Evolutionary conservation across 1,140 invertebrate species (phyloP), one percentile per base, ranked within the genome.

Genomic region (Maconellicoccus hirsutus): DNA sequence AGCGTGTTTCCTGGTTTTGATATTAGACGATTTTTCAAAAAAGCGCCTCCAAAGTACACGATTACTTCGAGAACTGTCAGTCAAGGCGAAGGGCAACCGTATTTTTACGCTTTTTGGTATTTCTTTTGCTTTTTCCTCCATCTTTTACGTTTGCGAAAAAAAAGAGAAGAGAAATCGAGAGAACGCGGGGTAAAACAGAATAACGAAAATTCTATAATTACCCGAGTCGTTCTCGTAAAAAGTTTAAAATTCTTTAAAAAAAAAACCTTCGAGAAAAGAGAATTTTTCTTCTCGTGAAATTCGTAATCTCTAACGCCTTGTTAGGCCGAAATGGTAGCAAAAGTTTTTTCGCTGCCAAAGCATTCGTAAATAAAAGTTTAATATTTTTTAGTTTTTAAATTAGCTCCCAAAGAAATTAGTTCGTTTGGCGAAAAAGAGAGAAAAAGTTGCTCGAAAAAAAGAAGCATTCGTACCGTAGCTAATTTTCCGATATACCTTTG

Each of bases 351-450:
- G 29, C 42, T 52, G 42, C 42, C n/a, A 52, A 52, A 52, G n/a
- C 42, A 19, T 14, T 52, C n/a, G 42, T 52, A 52, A 52, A 52
- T 52, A 52, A 52, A 52, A 52, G 12, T 52, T 52, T 14, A 52
- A 52, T 52, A 52, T 52, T 52, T 52, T 52, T 19, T 19, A 52
- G 42, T 19, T 19, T 52, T 52, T 52, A 52, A 52, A 52, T 52
- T 52, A 52, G 42, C n/a, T 52, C 42, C 29, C 42, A 19, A 52
- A 52, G 42, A 52, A 52, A 52, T 52, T 52, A 52, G 42, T 52
- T 16, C 42, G 42, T 52, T 52, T 33, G 29, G 29, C 29, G 12
- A 33, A 33, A 33, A 33, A 33, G 12, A 12, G 12, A 33, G 29
- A 33, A 33, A 33, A 33, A 33, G 29, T 33, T 33, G 29, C 29